Base-by-base conservation (phyloP, 2,797 vertebrate genomes). In the Babyrousa celebensis region DNA sequence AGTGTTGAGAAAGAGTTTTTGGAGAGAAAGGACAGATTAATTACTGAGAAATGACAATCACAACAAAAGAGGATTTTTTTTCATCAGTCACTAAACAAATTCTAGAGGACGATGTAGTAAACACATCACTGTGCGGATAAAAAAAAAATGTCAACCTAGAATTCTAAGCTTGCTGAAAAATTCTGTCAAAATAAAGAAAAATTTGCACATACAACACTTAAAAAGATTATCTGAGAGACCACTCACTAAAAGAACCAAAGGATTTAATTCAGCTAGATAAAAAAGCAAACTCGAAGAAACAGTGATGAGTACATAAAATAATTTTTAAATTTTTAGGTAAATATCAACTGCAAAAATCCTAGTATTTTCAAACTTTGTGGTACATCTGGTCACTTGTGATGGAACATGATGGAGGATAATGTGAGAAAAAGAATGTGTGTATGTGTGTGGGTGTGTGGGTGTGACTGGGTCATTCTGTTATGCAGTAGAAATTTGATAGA, bases 31-130 rank as follows among this genome's bases (percentile, higher is more conserved):
- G 20, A 80, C 79, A 87, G 27, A n/a, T 70, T 91, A 79, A 79
- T 80, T 58, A 56, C 43, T 65, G 72, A 91, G 74, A 72, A 91
- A 43, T 72, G 48, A 56, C 65, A 65, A 27, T 94, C 36, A 77
- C 23, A 91, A 29, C 48, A 48, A 40, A 80, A 79, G 18, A 9
- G 36, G 16, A 79, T 43, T 65, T 63, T 48, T 48, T 48, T 80
- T 72, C 17, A 65, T 65, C 16, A 56, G 67, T 17, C 8, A 32
- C 56, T 65, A 21, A 32, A 72, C 40, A 79, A 65, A 79, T 56
- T 56, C 23, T 27, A 56, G 72, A 70, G 56, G 56, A 65, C 16
- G 27, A 62, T 32, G 11, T 32, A 71, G n/a, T 65, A 43, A 88
- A 16, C 25, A 54, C 11, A 12, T 80, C n/a, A 80, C 17, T 63